Base-by-base conservation (phyloP, 2,113 vertebrate genomes). In the Hymenochirus boettgeri region DNA sequence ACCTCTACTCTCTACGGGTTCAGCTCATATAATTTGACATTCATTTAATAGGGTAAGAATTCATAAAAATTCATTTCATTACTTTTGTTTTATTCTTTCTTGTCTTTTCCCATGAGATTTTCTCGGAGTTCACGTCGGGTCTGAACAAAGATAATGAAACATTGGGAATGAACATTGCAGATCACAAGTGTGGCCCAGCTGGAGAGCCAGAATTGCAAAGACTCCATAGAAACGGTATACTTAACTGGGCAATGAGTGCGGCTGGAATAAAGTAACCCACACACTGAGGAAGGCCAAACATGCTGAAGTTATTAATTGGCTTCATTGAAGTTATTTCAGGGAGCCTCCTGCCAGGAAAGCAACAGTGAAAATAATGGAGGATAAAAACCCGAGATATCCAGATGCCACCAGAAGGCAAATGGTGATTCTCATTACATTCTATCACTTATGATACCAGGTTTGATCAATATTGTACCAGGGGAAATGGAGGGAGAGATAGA, bases 281-380 rank as follows among this genome's bases (percentile, higher is more conserved):
- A 75, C 57, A 33, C 59, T 67, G 18, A 70, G 63, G 29, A 75
- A 75, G 7, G 70, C 52, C 6, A 71, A n/a, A 21, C 64, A 75
- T 71, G 39, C 69, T 39, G 72, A 74, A 5, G 73, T 75, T n/a
- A 72, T 75, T 4, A 67, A 72, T 9, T 75, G 19, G 73, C 67
- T 23, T 75, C 73, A 21, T 75, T 75, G 31, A 75, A 75, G 24
- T 31, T 66, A 31, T 70, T 61, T 1, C n/a, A n/a, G n/a, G 73
- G 3, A 74, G 54, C 22, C 54, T 61, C 13, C 39, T 42, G 39
- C 57, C 29, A 72, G 5, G 11, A 74, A 74, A 7, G 73, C 73
- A 15, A 72, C 58, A 35, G 61, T 13, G 17, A 74, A n/a, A 74
- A 46, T 69, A 18, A 70, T 22, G 8, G 9, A 18, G 9, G 70